Conservation (phyloP, 2,888 invertebrate species). For the Auanema freiburgensis region DNA sequence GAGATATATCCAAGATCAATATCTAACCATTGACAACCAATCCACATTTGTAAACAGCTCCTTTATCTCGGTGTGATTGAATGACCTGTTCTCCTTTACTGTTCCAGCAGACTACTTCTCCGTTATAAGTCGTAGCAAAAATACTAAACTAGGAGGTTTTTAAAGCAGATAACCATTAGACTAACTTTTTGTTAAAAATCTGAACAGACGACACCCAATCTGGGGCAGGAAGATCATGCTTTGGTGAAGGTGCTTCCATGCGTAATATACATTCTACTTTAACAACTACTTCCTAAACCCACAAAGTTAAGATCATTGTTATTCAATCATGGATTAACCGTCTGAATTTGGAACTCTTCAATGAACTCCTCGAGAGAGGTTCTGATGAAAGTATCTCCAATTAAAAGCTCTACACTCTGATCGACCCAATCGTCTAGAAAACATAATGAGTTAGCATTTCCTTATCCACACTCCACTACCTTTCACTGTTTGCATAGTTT, state of each 20-base stretch:
- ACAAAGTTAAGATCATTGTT: neutral
- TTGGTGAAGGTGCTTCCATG: constrained; percentile 86
- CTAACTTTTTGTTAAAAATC: constrained; percentile 44
- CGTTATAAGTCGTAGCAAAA: constrained; percentile 57
- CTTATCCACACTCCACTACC: constrained; percentile 27
- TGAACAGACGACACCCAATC: constrained; percentile 92
- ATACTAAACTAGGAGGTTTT: constrained; percentile 36
- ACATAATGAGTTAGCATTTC: neutral
- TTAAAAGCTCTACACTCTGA: constrained; percentile 55
- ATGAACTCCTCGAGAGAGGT: constrained; percentile 54
- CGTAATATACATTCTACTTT: constrained; percentile 89
- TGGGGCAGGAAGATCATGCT: constrained; percentile 88
- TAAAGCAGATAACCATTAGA: constrained; percentile 4
- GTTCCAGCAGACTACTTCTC: constrained; percentile 52
- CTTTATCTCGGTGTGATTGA: constrained; percentile 13
- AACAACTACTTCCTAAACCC: constrained; percentile 76
- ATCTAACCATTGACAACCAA: constrained; percentile 33
- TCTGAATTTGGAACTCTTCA: constrained; percentile 46
- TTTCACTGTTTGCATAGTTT: constrained; percentile 38
- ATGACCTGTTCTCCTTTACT: constrained; percentile 25
- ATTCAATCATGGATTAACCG: constrained; percentile 22
- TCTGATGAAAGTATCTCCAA: constrained; percentile 55
- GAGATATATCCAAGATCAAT: constrained; percentile 10
- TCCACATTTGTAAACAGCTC: constrained; percentile 30
- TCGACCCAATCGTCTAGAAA: constrained; percentile 53